A percentile compares a stretch with the other conserved stretches of the same genome.
These are phyloP conservation scores for Odocoileus hemionus DNA, from an alignment of 2,113 vertebrate species.

Conservation along the genomic window DNA sequence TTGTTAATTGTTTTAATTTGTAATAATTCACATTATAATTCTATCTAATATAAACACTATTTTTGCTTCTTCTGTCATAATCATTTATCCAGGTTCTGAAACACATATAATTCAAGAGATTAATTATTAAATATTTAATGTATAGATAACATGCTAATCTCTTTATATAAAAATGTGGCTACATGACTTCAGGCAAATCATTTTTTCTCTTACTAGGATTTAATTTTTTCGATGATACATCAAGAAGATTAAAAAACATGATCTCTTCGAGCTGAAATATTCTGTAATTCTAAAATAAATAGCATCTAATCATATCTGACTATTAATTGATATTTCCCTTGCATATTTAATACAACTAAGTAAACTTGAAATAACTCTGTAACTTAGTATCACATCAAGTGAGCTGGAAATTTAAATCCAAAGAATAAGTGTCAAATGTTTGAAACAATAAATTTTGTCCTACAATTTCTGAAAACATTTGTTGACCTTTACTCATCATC, in stretches of 20 bases:
- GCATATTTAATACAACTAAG: not conserved
- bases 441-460: not conserved
- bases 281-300: constrained; percentile 18
- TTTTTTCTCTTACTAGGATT: not conserved
- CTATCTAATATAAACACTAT: not conserved
- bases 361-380: not conserved
- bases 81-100: not conserved
- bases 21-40: not conserved
- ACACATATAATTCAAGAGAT: not conserved
- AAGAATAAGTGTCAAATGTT: not conserved
- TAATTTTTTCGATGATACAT: not conserved
- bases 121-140: not conserved
- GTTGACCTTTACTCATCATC: not conserved
- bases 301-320: not conserved
- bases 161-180: constrained; percentile 2
- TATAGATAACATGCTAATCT: not conserved
- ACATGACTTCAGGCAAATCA: not conserved
- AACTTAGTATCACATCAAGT: not conserved
- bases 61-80: not conserved
- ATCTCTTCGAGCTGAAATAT: not conserved
- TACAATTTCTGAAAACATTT: not conserved
- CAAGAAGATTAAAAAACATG: not conserved
- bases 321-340: not conserved
- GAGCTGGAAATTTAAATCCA: constrained; percentile 8
- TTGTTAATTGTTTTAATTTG: not conserved